Conservation (phyloP, 2,113 vertebrate species). For the Ochotona princeps region DNA sequence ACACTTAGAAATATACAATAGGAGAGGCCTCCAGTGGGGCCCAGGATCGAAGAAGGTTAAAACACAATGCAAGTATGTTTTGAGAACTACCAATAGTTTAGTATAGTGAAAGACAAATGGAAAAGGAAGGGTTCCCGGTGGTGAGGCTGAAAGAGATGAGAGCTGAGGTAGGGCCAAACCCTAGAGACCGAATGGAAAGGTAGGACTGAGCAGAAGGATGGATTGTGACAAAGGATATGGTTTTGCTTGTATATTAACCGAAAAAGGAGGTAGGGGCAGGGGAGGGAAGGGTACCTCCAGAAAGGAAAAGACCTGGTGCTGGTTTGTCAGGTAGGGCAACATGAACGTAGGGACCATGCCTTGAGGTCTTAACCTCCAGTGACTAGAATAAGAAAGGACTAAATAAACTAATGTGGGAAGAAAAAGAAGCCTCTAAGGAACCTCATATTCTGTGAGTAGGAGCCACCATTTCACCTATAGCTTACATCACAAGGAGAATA, state of each 20-base stretch:
- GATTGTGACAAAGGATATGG: background rate
- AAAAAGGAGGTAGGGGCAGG: background rate
- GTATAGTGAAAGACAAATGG: background rate
- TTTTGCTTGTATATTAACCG: constrained; percentile 12
- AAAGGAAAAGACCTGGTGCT: background rate
- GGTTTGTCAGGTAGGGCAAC: background rate
- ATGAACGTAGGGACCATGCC: background rate
- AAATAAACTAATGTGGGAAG: background rate
- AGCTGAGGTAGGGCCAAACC: background rate
- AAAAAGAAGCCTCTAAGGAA: background rate
- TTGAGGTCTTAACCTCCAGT: background rate
- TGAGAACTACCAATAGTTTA: background rate
- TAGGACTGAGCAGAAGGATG: background rate
- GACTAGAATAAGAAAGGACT: background rate
- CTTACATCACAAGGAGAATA: background rate
- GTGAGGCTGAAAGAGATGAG: background rate
- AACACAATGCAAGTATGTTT: background rate
- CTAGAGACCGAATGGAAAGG: background rate
- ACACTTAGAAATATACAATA: background rate
- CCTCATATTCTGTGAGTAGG: background rate
- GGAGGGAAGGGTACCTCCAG: background rate
- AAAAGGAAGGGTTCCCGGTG: background rate
- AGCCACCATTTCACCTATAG: background rate
- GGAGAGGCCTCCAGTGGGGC: background rate
- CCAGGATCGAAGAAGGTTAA: background rate